Evolutionary conservation across 2,797 vertebrate genomes (phyloP).

Genomic region (Pseudocheirus occidentalis): DNA sequence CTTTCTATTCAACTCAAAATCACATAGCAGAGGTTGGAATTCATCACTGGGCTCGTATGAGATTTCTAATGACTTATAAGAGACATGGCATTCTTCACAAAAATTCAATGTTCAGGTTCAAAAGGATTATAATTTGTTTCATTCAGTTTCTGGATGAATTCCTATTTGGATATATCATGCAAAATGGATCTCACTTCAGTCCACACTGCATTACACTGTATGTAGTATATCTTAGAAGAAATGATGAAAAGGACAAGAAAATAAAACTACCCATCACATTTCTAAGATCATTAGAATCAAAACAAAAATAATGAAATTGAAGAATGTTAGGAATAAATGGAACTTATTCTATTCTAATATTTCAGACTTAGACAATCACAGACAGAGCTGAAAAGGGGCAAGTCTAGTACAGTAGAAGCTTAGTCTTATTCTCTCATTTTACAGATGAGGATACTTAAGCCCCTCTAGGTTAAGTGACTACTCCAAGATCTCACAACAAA

Average conservation of each 20-base stretch:
- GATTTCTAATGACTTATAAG: background rate
- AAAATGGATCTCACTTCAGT: slow-evolving; percentile 7
- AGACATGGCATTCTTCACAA: background rate
- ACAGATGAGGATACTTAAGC: background rate
- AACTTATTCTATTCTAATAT: background rate
- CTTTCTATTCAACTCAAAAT: background rate
- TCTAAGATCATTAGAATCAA: background rate
- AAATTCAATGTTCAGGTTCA: background rate
- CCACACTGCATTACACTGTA: background rate
- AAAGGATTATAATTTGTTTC: background rate
- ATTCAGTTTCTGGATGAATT: background rate
- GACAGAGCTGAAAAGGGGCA: background rate
- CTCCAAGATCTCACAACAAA: background rate
- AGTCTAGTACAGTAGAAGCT: background rate
- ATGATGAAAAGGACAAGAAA: background rate
- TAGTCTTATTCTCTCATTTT: background rate
- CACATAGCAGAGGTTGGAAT: background rate
- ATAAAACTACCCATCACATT: background rate
- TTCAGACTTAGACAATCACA: background rate
- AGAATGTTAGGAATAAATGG: background rate
- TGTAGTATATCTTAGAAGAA: background rate
- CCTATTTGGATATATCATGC: background rate
- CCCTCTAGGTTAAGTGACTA: background rate
- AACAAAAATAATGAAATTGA: background rate
- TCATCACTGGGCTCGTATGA: background rate